phyloP scores from a whole-genome alignment of 2,113 vertebrate species.

The Felis chaus region DNA sequence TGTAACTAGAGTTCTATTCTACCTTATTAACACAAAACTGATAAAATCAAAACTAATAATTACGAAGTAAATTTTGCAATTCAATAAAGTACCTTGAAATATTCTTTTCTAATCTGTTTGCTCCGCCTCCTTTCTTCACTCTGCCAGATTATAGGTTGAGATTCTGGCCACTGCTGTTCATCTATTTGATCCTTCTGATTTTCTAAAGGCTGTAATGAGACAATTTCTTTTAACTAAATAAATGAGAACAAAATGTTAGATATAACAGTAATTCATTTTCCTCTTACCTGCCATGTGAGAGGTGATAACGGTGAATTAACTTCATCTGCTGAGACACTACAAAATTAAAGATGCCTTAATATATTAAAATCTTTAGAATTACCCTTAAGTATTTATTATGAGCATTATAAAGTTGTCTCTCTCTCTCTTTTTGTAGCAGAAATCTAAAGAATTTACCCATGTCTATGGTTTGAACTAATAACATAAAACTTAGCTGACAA shows the following conservation, averaged over 20 bases:
- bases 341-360: conserved; percentile 73
- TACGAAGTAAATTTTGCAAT: conserved; percentile 34
- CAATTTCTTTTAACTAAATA: conserved; percentile 52
- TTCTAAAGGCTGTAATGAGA: conserved; percentile 82
- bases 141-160: conserved; percentile 93
- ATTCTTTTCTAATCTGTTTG: conserved; percentile 97
- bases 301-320: conserved; percentile 89
- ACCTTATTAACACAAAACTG: conserved; percentile 15
- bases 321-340: conserved; percentile 92
- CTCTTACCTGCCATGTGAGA: conserved; percentile 91
- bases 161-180: conserved; percentile 93
- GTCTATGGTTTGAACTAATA: neutral
- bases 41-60: conserved; percentile 17
- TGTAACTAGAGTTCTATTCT: neutral
- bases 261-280: neutral
- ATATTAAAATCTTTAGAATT: conserved; percentile 45
- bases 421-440: neutral
- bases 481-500: conserved; percentile 39
- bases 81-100: conserved; percentile 91
- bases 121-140: conserved; percentile 94
- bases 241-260: neutral
- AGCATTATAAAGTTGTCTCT: neutral
- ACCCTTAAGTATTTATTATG: neutral
- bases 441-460: neutral
- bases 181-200: conserved; percentile 89